These are phyloP conservation scores for Acanthosepion pharaonis DNA, from an alignment of 2,888 invertebrate species.

Conservation along the genomic window DNA sequence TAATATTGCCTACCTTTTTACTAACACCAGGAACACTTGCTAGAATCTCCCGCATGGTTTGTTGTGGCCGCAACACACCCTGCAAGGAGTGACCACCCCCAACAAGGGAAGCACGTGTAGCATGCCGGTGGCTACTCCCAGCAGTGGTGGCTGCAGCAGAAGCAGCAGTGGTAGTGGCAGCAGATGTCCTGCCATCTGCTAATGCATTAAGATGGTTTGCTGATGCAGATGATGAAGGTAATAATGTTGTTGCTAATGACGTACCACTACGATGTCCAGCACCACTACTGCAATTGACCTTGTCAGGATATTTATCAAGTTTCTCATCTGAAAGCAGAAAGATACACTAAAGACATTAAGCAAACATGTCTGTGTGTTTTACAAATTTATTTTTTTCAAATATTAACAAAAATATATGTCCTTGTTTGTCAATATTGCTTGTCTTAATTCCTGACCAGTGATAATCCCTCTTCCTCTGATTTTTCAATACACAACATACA, in stretches of 20 bases:
- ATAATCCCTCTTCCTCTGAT: no score
- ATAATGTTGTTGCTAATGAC: constrained; percentile 36
- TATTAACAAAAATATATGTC: no score
- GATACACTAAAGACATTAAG: neutral
- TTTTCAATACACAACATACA: no score
- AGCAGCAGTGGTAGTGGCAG: constrained; percentile 34
- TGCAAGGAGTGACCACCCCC: constrained; percentile 44
- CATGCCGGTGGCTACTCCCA: constrained; percentile 47
- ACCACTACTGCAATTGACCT: constrained; percentile 42
- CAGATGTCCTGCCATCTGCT: constrained; percentile 39
- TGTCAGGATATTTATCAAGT: constrained; percentile 40
- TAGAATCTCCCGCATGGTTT: constrained; percentile 65
- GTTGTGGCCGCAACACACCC: constrained; percentile 51
- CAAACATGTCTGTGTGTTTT: neutral
- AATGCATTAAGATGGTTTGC: constrained; percentile 35
- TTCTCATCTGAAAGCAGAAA: constrained; percentile 41
- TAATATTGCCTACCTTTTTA: constrained; percentile 60
- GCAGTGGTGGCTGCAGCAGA: constrained; percentile 10
- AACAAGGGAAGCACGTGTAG: constrained; percentile 44
- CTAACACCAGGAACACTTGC: constrained; percentile 69
- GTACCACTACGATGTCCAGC: constrained; percentile 36
- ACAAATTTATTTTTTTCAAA: neutral
- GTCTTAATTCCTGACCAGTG: no score
- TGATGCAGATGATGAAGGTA: constrained; percentile 24
- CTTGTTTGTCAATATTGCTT: no score